phyloP scores from a whole-genome alignment of 2,888 invertebrate species.

The Rhagium mordax region DNA sequence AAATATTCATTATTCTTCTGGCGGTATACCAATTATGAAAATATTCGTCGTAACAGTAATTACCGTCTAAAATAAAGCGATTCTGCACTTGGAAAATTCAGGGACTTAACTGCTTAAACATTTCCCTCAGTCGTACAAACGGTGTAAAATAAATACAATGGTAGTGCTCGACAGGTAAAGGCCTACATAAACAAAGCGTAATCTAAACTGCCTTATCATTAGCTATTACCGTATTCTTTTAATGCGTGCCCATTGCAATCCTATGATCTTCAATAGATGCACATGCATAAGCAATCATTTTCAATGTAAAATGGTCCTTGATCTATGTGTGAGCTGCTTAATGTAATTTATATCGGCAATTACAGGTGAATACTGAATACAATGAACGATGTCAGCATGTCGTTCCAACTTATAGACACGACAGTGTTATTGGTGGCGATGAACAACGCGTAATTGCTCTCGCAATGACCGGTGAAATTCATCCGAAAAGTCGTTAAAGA shows the following conservation, averaged over 20 bases:
- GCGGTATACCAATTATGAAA: too few species aligned
- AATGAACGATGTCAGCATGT: constrained; percentile 2
- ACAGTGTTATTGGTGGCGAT: not conserved
- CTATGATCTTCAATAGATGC: constrained; percentile 9
- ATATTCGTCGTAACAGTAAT: too few species aligned
- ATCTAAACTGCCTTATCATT: not conserved
- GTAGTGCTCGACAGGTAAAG: not conserved
- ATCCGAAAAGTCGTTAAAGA: not conserved
- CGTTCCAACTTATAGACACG: not conserved
- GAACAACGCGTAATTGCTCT: not conserved
- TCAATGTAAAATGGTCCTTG: constrained; percentile 12
- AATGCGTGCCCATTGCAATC: not conserved
- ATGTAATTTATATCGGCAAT: constrained; percentile 13
- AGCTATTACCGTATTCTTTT: not conserved
- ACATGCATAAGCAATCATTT: constrained; percentile 16
- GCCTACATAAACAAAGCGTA: not conserved
- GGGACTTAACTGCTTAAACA: too few species aligned
- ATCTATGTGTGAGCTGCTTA: constrained; percentile 10
- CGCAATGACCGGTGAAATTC: not conserved
- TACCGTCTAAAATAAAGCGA: too few species aligned
- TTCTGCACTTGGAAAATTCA: too few species aligned
- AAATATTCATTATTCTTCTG: too few species aligned
- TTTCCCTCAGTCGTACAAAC: too few species aligned
- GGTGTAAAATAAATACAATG: not conserved
- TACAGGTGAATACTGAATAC: constrained; percentile 5